Conservation (phyloP, 2,113 vertebrate genomes). For the Syngnathoides biaculeatus region DNA sequence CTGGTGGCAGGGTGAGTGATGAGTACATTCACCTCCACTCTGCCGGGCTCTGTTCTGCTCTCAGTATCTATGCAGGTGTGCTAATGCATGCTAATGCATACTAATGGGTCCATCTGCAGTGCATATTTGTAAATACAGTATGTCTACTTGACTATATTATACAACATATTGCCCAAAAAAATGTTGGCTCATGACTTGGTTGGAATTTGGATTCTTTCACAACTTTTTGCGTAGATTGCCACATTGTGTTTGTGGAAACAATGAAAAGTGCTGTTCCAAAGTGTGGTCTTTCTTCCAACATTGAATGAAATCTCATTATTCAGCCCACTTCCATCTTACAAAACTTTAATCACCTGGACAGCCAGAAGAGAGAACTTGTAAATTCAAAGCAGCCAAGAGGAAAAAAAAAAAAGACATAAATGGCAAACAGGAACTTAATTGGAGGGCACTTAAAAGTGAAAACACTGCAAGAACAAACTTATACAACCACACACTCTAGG, state of each 20-base stretch:
- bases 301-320: conserved; percentile 62
- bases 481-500: conserved; percentile 13
- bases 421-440: not conserved
- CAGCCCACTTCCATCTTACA: conserved; percentile 58
- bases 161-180: not conserved
- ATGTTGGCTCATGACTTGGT: not conserved
- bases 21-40: conserved; percentile 56
- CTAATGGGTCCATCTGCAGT: conserved; percentile 10
- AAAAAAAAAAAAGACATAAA: not conserved
- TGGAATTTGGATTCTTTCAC: not conserved
- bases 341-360: conserved; percentile 44
- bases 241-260: conserved; percentile 21
- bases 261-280: conserved; percentile 36
- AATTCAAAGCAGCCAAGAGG: conserved; percentile 5
- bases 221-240: conserved; percentile 1
- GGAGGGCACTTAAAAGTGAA: conserved; percentile 1
- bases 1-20: conserved; percentile 54
- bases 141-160: conserved; percentile 9
- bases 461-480: conserved; percentile 17
- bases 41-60: conserved; percentile 23
- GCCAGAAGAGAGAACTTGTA: conserved; percentile 20
- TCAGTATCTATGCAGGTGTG: conserved; percentile 20
- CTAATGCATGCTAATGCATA: not conserved
- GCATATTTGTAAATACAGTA: conserved; percentile 28
- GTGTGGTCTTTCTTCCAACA: conserved; percentile 28